Evolutionary conservation across 1,140 invertebrate species (phyloP), one percentile per base, ranked within the genome.

Genomic region (Eurosta solidaginis): DNA sequence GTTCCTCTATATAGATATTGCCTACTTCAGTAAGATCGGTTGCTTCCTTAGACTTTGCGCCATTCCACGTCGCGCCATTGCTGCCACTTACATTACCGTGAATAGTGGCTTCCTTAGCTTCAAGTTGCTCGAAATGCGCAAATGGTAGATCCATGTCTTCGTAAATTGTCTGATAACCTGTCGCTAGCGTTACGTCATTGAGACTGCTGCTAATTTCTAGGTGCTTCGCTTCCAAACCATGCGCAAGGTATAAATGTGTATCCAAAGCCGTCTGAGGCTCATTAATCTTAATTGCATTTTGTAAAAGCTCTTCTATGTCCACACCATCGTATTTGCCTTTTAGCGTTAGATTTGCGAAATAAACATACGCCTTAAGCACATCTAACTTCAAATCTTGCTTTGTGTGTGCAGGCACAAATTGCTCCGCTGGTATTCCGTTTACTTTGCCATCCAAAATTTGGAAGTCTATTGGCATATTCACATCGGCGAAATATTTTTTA

Each of bases 351-450:
- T 86, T 80, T 45, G 88, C 81, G 47, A 91, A 88, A 68, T 82
- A 85, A 5, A 90, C 83, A 79, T 87, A 83, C 3, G 89, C 90
- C 3, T 80, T 79, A 1, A 91, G 47, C 10, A 79, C 79, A 5
- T 80, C 79, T 0, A 88, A 42, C 45, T 87, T 76, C 1, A 90
- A 77, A 0, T 79, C 78, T 82, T 90, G 89, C 3, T 83, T 80
- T 0, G 85, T 86, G 63, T 89, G 84, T 79, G 84, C 86, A 6
- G 88, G 88, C 3, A 91, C 80, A 78, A 90, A 88, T 1, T 83
- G 81, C 10, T 85, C 79, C 3, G 90, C 50, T 14, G 81, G 77
- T 40, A 89, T 85, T 12, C 86, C 82, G 78, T 88, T 90, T 0
- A 91, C 82, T 7, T 76, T 79, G 6, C 85, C 79, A 59, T 82